Evolutionary conservation across 2,888 invertebrate species (phyloP).

Genomic region (Tenthredo distinguenda): DNA sequence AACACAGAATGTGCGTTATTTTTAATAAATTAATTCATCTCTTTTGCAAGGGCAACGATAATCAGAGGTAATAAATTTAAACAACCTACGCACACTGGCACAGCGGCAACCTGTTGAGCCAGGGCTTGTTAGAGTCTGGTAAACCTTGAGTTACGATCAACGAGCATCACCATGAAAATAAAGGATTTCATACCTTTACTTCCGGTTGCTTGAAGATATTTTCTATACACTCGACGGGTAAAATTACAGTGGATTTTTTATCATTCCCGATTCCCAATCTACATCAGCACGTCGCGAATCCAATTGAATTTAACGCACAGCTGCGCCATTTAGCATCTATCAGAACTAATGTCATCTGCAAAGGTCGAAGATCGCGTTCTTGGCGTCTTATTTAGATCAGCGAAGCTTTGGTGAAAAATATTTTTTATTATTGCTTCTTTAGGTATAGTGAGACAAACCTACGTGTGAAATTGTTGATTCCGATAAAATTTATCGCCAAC

Average conservation of each 20-base stretch:
- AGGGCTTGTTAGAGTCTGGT: slow-evolving; percentile 27
- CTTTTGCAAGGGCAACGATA: slow-evolving; percentile 23
- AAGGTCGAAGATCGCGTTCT: neutral
- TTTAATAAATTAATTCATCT: slow-evolving; percentile 39
- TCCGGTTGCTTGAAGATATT: neutral
- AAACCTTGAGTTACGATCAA: slow-evolving; percentile 35
- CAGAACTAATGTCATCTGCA: neutral
- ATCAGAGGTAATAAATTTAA: slow-evolving; percentile 44
- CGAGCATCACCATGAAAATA: slow-evolving; percentile 4
- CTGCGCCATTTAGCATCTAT: neutral
- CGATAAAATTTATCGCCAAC: neutral
- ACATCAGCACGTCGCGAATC: neutral
- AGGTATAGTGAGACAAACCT: neutral
- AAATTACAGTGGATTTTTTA: neutral
- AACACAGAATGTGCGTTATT: neutral
- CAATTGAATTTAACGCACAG: neutral
- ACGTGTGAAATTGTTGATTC: neutral
- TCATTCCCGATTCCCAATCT: neutral
- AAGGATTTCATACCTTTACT: slow-evolving; percentile 1
- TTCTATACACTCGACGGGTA: neutral
- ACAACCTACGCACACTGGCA: slow-evolving; percentile 3
- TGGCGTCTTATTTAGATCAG: neutral
- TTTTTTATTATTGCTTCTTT: neutral
- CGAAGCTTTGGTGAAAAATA: neutral
- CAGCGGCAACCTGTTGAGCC: slow-evolving; percentile 15